These are phyloP conservation scores for Agrochola litura DNA, from an alignment of 2,888 invertebrate species.

Conservation along the genomic window DNA sequence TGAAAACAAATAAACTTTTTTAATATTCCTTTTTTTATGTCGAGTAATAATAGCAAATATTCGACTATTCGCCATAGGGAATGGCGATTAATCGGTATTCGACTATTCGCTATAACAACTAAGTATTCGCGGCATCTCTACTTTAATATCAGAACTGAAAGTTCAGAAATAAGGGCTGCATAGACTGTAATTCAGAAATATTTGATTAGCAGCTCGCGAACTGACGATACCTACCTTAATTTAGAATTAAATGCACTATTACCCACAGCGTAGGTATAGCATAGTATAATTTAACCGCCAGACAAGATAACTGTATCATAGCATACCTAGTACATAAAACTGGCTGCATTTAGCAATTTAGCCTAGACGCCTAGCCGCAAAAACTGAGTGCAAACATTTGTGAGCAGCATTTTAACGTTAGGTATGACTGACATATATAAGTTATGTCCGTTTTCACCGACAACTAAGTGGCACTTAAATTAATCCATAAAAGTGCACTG, in stretches of 20 bases:
- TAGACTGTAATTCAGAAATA: neutral
- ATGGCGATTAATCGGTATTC: no score
- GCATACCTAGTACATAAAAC: constrained; percentile 36
- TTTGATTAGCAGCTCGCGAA: neutral
- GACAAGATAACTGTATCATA: constrained; percentile 44
- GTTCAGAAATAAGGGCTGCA: neutral
- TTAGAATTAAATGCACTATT: neutral
- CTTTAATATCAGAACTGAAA: neutral
- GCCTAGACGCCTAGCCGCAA: constrained; percentile 44
- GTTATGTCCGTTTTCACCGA: no score
- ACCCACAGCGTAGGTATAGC: neutral
- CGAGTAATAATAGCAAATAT: no score
- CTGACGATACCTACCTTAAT: neutral
- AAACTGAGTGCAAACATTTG: constrained; percentile 44
- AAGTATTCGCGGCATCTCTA: no score
- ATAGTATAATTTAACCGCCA: constrained; percentile 31
- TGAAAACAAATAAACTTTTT: no score
- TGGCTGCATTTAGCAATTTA: constrained; percentile 46
- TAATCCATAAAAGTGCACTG: no score
- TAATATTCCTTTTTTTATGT: no score
- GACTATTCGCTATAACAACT: no score
- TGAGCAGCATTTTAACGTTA: constrained; percentile 28
- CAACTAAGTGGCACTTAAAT: no score
- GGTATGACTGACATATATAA: constrained; percentile 9
- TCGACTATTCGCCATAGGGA: no score